Percentiles rank a stretch among this genome's conserved stretches.
Conservation (phyloP, 2,113 vertebrate genomes). For the Otocyon megalotis region DNA sequence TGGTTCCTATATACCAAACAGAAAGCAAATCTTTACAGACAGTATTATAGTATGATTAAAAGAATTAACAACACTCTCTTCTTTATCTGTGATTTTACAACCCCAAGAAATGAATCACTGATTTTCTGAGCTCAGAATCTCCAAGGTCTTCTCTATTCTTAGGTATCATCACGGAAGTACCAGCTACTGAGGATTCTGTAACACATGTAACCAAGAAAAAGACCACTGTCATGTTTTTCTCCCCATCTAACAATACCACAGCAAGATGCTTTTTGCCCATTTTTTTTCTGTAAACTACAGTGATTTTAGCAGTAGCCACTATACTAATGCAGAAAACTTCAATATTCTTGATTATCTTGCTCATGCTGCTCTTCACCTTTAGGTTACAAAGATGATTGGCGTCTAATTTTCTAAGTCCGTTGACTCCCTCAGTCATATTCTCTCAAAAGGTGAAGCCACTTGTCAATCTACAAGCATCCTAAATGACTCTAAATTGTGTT, state of each 20-base stretch:
- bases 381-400: conserved; percentile 34
- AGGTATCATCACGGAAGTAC: neutral
- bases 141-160: neutral
- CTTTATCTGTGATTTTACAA: neutral
- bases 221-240: neutral
- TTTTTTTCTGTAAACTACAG: neutral
- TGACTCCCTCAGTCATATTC: conserved; percentile 16
- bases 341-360: neutral
- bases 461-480: conserved; percentile 60
- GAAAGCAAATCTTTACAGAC: neutral
- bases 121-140: neutral
- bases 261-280: neutral
- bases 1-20: neutral
- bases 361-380: neutral
- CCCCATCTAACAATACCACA: neutral
- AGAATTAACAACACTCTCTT: neutral
- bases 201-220: neutral
- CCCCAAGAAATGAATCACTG: neutral
- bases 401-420: conserved; percentile 59
- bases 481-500: conserved; percentile 63
- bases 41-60: neutral
- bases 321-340: neutral
- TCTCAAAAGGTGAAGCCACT: neutral
- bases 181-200: neutral
- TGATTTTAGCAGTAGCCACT: neutral